Base-by-base conservation (phyloP, 2,888 invertebrate genomes). In the Bembecia ichneumoniformis region DNA sequence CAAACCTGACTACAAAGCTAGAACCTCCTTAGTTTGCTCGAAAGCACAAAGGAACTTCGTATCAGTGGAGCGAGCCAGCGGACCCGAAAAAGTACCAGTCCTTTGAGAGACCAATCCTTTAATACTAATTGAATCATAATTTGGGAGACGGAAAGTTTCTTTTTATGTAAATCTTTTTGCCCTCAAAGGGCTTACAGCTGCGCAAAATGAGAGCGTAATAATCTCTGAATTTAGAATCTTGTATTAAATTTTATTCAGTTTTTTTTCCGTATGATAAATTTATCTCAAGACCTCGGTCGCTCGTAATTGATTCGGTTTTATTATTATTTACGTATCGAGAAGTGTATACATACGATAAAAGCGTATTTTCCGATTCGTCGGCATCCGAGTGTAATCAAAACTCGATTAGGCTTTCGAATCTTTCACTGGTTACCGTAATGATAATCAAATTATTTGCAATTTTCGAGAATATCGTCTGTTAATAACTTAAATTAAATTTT, bases 111-210 rank as follows among this genome's bases (percentile, higher is more conserved):
- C 75, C 83, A 82, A 83, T 82, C 82, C 86, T 80, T 82, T 86
- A 86, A 87, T 81, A 82, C 87, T 87, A 86, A 87, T 87, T 86
- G 86, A 86, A 87, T 86, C 82, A 84, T 87, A 86, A 86, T 87
- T 84, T 80, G 66, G 68, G 68, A 77, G 75, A 74, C 76, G 77
- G 71, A 76, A 82, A 83, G 76, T 86, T 86, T 83, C 82, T 83
- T 87, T 86, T 84, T 81, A 84, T 82, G 82, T 77, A 84, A 84
- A 84, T 82, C 78, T 82, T 81, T 51, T 81, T 74, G 66, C 72
- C 68, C 70, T 70, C 66, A 57, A 67, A 66, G 64, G 65, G 66
- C 71, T 80, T 77, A 78, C 78, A 81, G 75, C 72, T 68, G 73
- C 68, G 68, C 66, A 71, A 72, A 78, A 78, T 74, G 67, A 69